These are phyloP conservation scores for Brachynemurus nebulosus DNA, from an alignment of 2,888 invertebrate species.

Conservation along the genomic window DNA sequence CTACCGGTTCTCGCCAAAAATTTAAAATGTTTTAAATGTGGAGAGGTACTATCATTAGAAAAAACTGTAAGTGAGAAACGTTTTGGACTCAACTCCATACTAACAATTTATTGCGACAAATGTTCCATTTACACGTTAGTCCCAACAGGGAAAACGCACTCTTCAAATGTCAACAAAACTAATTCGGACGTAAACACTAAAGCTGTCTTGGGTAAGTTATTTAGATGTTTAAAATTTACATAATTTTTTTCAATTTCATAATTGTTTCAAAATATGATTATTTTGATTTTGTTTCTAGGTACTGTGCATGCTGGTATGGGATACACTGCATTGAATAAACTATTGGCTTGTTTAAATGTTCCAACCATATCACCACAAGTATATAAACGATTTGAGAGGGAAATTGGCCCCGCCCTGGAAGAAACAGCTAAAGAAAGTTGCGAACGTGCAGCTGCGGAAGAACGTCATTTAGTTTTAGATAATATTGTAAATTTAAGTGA, in stretches of 20 bases:
- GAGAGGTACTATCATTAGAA: constrained; percentile 10
- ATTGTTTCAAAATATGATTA: too few species aligned
- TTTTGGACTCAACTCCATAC: constrained; percentile 2
- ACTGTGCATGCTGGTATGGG: constrained; percentile 14
- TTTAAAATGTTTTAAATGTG: constrained; percentile 14
- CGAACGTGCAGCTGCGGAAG: constrained; percentile 13
- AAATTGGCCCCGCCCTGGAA: constrained; percentile 16
- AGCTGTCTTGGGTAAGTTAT: constrained; percentile 12
- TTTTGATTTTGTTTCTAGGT: constrained; percentile 9
- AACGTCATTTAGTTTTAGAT: constrained; percentile 14
- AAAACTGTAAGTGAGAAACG: constrained; percentile 13
- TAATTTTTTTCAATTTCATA: too few species aligned
- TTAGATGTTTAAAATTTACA: too few species aligned
- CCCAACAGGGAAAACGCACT: background rate
- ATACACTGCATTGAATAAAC: constrained; percentile 14
- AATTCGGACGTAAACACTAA: constrained; percentile 12
- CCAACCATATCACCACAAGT: constrained; percentile 10
- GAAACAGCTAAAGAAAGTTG: constrained; percentile 16
- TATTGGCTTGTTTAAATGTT: constrained; percentile 16
- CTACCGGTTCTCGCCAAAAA: constrained; percentile 12
- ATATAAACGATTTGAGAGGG: constrained; percentile 13
- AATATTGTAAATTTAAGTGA: constrained; percentile 14
- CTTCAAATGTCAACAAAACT: constrained; percentile 3
- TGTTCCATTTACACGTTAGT: background rate
- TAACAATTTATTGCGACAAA: background rate